Conservation (phyloP, 2,888 invertebrate genomes). For the Ommatoiulus sabulosus region DNA sequence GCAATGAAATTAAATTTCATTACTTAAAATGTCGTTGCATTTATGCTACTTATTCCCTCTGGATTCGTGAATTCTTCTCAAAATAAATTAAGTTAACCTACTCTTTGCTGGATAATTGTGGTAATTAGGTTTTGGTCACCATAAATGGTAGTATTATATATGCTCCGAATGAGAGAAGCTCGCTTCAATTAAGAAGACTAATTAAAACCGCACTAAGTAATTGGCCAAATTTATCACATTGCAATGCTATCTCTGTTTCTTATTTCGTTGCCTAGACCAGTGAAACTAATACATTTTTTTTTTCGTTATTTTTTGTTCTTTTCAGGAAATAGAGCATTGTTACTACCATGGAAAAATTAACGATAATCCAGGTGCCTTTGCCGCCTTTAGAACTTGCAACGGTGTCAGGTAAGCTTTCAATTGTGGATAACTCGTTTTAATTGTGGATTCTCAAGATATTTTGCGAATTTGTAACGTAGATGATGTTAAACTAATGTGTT, state of each 20-base stretch:
- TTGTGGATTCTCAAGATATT: no score
- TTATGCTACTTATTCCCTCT: not conserved
- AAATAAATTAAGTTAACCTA: not conserved
- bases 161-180: not conserved
- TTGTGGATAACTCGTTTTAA: not conserved
- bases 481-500: no score
- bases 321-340: conserved; percentile 95
- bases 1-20: conserved; percentile 3
- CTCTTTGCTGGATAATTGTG: not conserved
- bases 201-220: conserved; percentile 11
- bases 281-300: not conserved
- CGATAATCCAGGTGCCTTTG: conserved; percentile 95
- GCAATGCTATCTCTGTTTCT: not conserved
- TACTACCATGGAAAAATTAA: conserved; percentile 98
- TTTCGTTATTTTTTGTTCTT: conserved; percentile 59
- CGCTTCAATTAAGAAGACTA: not conserved
- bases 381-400: conserved; percentile 97
- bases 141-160: not conserved
- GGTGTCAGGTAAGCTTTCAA: conserved; percentile 77
- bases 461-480: no score
- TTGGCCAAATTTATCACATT: not conserved
- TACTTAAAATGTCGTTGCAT: not conserved
- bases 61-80: not conserved
- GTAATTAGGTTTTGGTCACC: not conserved
- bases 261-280: not conserved